These are phyloP conservation scores for Andrena haemorrhoa DNA, from an alignment of 2,888 invertebrate genomes.

Conservation along the genomic window DNA sequence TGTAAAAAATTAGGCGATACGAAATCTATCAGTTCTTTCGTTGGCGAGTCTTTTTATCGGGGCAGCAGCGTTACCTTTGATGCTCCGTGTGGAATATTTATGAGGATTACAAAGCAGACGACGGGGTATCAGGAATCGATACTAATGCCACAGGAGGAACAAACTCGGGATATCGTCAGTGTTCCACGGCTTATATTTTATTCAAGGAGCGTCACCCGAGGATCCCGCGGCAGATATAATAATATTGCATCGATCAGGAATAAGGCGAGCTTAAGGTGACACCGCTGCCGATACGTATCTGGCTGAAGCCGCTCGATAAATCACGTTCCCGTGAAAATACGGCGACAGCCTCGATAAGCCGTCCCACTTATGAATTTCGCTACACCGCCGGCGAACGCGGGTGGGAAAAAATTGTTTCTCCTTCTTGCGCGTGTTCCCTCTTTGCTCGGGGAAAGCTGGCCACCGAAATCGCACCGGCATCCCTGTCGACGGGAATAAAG, in stretches of 20 bases:
- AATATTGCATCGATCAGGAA: constrained; percentile 50
- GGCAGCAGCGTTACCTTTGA: not conserved
- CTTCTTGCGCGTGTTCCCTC: not conserved
- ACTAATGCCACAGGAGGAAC: not conserved
- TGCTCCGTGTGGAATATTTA: constrained; percentile 31
- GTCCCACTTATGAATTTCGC: constrained; percentile 37
- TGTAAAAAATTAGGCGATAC: no score
- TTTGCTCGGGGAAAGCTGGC: not conserved
- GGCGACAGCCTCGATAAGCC: constrained; percentile 19
- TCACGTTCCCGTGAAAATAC: constrained; percentile 17
- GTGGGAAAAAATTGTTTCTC: not conserved
- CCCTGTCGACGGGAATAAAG: not conserved
- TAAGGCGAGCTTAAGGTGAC: constrained; percentile 45
- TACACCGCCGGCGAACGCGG: not conserved
- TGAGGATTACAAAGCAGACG: constrained; percentile 17
- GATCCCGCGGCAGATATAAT: constrained; percentile 36
- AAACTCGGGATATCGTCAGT: not conserved
- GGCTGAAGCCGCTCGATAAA: constrained; percentile 43
- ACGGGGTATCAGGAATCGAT: constrained; percentile 7
- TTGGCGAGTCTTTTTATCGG: not conserved
- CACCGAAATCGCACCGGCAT: not conserved
- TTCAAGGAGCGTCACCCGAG: constrained; percentile 22
- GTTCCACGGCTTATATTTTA: constrained; percentile 39
- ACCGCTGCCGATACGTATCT: constrained; percentile 32
- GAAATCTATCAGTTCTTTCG: constrained; percentile 2